These are phyloP conservation scores for Macrobrachium nipponense DNA, from an alignment of 1,140 invertebrate genomes.

Conservation along the genomic window DNA sequence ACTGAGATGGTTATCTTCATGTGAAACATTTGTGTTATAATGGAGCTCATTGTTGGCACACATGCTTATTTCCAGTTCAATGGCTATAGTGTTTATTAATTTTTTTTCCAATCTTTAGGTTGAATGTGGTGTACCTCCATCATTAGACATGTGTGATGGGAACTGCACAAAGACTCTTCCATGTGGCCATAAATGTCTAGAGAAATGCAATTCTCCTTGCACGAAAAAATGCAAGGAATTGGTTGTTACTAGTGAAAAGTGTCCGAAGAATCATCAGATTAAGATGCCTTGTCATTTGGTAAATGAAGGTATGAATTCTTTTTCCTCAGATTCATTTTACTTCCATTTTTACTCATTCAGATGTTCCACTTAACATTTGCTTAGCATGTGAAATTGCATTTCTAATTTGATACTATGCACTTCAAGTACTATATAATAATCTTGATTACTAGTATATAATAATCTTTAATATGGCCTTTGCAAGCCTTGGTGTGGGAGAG, in stretches of 20 bases:
- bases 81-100: not conserved
- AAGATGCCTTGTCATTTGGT: constrained; percentile 25
- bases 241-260: not conserved
- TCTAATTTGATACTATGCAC: too few relatives aligned
- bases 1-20: not conserved
- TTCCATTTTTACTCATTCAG: too few relatives aligned
- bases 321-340: not conserved
- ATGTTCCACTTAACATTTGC: too few relatives aligned
- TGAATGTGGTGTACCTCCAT: constrained; percentile 32
- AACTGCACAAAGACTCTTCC: constrained; percentile 20
- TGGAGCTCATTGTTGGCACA: too few relatives aligned
- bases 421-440: too few relatives aligned
- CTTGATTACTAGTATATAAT: too few relatives aligned
- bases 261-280: constrained; percentile 31
- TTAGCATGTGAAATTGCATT: too few relatives aligned
- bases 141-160: constrained; percentile 26
- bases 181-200: constrained; percentile 31
- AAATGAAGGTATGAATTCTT: constrained; percentile 8
- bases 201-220: constrained; percentile 5
- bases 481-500: too few relatives aligned
- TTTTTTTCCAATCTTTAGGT: constrained; percentile 20
- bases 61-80: too few relatives aligned
- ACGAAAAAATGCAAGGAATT: constrained; percentile 1
- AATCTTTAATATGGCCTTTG: too few relatives aligned
- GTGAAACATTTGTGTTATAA: not conserved